These are phyloP conservation scores for Lamellibrachia satsuma DNA, from an alignment of 2,888 invertebrate genomes.

Conservation along the genomic window DNA sequence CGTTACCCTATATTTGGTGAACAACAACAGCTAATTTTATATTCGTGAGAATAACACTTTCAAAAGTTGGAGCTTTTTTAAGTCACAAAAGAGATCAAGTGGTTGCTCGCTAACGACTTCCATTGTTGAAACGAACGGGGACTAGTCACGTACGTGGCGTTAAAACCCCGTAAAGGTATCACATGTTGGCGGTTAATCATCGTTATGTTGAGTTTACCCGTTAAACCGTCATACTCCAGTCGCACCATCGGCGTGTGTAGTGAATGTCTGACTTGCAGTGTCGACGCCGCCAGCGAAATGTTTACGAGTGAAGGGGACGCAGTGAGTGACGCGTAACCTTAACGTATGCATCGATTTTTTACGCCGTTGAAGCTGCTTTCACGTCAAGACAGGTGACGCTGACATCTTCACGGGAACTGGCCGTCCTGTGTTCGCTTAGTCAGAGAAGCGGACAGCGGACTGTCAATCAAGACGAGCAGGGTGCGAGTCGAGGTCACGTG, in stretches of 20 bases:
- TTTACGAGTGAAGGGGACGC: background rate
- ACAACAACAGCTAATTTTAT: no score
- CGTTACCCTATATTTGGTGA: no score
- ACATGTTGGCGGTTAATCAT: background rate
- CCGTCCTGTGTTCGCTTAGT: background rate
- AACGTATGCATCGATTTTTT: background rate
- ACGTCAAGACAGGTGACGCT: background rate
- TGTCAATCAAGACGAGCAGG: no score
- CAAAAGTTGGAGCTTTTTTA: background rate
- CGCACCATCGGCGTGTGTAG: background rate
- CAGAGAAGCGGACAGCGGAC: no score
- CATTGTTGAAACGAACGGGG: background rate
- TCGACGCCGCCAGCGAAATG: background rate
- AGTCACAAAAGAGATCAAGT: background rate
- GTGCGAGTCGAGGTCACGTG: no score
- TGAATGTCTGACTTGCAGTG: background rate
- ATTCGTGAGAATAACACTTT: background rate
- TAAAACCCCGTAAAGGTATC: background rate
- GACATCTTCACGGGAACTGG: background rate
- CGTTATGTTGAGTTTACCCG: background rate
- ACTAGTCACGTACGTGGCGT: background rate
- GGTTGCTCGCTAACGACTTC: background rate
- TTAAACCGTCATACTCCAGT: background rate
- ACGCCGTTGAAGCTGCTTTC: background rate
- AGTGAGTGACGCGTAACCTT: background rate